Conservation (phyloP, 2,113 vertebrate species). For the Arvicanthis niloticus region DNA sequence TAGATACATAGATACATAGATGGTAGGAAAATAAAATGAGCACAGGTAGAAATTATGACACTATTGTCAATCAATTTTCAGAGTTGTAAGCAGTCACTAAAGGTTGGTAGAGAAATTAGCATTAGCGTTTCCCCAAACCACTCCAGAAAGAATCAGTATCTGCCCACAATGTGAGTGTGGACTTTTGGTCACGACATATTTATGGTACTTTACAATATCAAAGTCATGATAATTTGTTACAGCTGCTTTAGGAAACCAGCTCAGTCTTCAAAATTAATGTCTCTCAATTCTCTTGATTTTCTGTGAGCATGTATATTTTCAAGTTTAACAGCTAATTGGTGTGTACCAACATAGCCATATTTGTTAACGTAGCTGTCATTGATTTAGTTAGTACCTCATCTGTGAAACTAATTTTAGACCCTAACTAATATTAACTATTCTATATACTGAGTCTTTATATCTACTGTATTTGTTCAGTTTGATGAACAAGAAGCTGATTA, state of each 20-base stretch:
- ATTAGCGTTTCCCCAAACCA: neutral
- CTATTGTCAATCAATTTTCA: neutral
- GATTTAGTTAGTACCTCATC: neutral
- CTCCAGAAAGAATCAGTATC: neutral
- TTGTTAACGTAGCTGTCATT: neutral
- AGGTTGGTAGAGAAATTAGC: neutral
- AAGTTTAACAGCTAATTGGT: neutral
- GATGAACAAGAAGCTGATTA: neutral
- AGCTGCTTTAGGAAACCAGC: neutral
- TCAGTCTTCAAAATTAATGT: neutral
- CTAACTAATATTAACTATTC: neutral
- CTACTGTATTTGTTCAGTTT: neutral
- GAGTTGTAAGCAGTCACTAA: neutral
- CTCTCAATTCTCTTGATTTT: neutral
- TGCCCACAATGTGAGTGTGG: neutral
- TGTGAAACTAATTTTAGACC: neutral
- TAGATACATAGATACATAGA: no score
- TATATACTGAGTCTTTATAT: neutral
- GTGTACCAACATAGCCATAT: neutral
- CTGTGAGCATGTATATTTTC: slow-evolving; percentile 3
- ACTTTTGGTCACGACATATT: neutral
- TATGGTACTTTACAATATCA: neutral
- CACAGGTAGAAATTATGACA: neutral
- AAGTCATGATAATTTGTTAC: neutral
- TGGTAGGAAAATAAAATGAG: no score